Conservation (phyloP, 2,113 vertebrate genomes). For the Clarias gariepinus region DNA sequence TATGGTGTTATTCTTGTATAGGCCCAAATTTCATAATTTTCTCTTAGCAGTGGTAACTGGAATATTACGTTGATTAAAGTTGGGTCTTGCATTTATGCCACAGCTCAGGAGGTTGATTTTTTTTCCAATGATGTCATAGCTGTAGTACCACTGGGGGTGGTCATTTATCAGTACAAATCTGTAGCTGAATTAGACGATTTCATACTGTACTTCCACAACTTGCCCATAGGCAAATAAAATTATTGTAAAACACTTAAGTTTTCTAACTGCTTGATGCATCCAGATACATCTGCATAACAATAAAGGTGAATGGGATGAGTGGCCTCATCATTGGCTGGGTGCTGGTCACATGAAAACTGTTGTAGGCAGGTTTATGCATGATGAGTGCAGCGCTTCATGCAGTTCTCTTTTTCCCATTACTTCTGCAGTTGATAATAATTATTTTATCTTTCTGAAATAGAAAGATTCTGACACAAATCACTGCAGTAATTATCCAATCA, state of each 20-base stretch:
- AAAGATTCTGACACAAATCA: too few relatives aligned
- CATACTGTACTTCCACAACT: conserved; percentile 97
- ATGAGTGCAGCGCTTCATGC: too few relatives aligned
- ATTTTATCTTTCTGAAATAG: too few relatives aligned
- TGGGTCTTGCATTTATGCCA: conserved; percentile 78
- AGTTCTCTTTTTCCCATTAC: too few relatives aligned
- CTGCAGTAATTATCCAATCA: too few relatives aligned
- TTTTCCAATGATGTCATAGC: conserved; percentile 96
- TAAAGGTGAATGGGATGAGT: conserved; percentile 94
- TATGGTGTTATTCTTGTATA: too few relatives aligned
- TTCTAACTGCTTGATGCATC: conserved; percentile 91
- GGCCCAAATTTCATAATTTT: too few relatives aligned
- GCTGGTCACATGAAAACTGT: conserved; percentile 95
- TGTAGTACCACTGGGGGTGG: conserved; percentile 96
- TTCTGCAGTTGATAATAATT: too few relatives aligned
- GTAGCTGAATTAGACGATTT: conserved; percentile 97
- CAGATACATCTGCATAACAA: conserved; percentile 92
- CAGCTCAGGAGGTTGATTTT: conserved; percentile 96
- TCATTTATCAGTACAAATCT: conserved; percentile 92
- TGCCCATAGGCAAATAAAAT: conserved; percentile 90
- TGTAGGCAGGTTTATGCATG: conserved; percentile 68
- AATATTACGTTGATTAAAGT: too few relatives aligned
- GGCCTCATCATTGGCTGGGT: conserved; percentile 96
- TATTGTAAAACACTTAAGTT: conserved; percentile 97
- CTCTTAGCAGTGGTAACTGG: too few relatives aligned